A percentile compares a stretch with the other conserved stretches of the same genome.
Conservation (phyloP, 2,888 invertebrate species). For the Napeogenes sylphis region DNA sequence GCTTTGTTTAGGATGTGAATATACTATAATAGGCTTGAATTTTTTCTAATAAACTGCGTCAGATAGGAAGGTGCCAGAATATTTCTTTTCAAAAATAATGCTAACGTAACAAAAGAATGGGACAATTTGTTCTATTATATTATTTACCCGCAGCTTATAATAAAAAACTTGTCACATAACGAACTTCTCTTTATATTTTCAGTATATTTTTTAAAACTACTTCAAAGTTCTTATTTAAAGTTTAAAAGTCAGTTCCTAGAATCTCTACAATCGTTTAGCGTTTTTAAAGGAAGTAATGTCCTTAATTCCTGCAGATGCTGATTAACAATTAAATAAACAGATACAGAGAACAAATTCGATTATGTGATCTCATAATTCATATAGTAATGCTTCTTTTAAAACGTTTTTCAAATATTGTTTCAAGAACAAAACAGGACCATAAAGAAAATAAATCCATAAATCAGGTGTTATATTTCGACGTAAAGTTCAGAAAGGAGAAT, state of each 20-base stretch:
- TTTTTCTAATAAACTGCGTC: slow-evolving; percentile 4
- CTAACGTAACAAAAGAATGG: background rate
- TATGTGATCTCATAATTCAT: too few relatives aligned
- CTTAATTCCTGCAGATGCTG: slow-evolving; percentile 7
- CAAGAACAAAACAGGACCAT: background rate
- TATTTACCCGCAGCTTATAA: too few relatives aligned
- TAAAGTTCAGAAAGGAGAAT: slow-evolving; percentile 46
- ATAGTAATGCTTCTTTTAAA: too few relatives aligned
- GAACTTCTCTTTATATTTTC: too few relatives aligned
- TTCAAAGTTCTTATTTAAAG: too few relatives aligned
- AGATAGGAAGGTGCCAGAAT: too few relatives aligned
- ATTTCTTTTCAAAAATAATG: background rate
- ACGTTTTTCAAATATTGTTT: too few relatives aligned
- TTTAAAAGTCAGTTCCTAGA: too few relatives aligned
- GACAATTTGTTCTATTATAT: background rate
- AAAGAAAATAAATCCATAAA: slow-evolving; percentile 12
- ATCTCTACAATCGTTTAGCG: background rate
- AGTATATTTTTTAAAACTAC: too few relatives aligned
- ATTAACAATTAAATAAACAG: too few relatives aligned
- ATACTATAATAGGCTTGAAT: slow-evolving; percentile 4
- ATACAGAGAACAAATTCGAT: too few relatives aligned
- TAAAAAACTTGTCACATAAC: too few relatives aligned
- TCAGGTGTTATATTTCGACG: slow-evolving; percentile 33
- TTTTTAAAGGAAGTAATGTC: slow-evolving; percentile 23
- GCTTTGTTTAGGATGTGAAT: background rate